A percentile compares a stretch with the other conserved stretches of the same genome.
phyloP scores from a whole-genome alignment of 2,113 vertebrate genomes.

The Micronycteris hirsuta region DNA sequence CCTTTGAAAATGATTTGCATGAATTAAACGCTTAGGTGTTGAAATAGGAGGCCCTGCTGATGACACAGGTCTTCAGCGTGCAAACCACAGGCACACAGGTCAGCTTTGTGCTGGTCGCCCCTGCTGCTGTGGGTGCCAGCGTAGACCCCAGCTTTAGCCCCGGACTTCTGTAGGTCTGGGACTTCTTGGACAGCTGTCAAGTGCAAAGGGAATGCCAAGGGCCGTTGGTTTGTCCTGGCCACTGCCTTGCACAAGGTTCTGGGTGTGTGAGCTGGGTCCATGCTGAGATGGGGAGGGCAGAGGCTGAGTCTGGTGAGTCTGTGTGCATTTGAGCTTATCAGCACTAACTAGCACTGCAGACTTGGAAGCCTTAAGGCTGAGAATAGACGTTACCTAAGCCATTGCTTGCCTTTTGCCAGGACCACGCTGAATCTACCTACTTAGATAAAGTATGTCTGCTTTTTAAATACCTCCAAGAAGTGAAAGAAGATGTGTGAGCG shows the following conservation, averaged over 20 bases:
- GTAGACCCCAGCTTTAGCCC: not conserved
- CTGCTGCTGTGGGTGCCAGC: not conserved
- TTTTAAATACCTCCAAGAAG: not conserved
- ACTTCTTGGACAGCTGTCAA: not conserved
- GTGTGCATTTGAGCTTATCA: not conserved
- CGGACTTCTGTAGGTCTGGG: not conserved
- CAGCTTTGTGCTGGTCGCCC: too few species aligned
- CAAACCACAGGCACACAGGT: not conserved
- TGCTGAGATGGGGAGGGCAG: not conserved
- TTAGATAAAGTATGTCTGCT: not conserved
- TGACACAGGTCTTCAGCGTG: not conserved
- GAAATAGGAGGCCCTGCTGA: not conserved
- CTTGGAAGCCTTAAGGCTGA: not conserved
- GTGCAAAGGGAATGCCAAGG: not conserved
- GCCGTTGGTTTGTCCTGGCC: not conserved
- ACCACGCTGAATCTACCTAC: not conserved
- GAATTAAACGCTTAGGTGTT: slow-evolving; percentile 6
- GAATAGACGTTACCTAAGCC: not conserved
- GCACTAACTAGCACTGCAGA: not conserved
- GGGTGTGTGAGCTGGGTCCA: not conserved
- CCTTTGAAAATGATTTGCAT: not conserved
- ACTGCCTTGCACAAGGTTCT: not conserved
- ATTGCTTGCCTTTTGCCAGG: not conserved
- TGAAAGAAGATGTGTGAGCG: not conserved
- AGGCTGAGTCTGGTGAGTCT: not conserved